These are phyloP conservation scores for Aurelia aurita complex sp. Pacific DNA, from an alignment of 30 jellyfish, hydroid and myxozoan genomes.

Conservation along the genomic window DNA sequence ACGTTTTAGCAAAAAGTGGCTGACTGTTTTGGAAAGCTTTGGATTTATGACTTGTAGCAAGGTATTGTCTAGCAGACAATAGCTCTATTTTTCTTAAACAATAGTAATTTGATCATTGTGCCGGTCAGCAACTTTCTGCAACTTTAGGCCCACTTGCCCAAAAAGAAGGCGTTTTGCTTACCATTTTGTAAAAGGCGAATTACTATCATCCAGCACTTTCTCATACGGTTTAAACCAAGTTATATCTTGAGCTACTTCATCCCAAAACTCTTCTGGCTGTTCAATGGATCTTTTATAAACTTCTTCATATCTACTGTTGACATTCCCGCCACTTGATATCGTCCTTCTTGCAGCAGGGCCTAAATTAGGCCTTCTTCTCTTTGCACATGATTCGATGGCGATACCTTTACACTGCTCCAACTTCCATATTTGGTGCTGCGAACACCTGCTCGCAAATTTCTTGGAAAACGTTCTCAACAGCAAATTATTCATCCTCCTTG, in stretches of 20 bases:
- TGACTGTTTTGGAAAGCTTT: too few relatives aligned
- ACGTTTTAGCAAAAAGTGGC: too few relatives aligned
- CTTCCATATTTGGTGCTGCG: constrained; percentile 33
- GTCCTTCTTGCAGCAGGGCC: background rate
- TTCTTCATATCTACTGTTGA: constrained; percentile 34
- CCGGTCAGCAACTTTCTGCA: too few relatives aligned
- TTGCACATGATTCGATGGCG: background rate
- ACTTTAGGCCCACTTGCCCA: background rate
- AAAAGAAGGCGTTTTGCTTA: constrained; percentile 4
- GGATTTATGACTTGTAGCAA: too few relatives aligned
- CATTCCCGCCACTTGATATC: background rate
- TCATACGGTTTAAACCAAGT: constrained; percentile 72
- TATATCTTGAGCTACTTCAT: constrained; percentile 68
- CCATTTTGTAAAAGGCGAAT: constrained; percentile 91
- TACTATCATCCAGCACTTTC: constrained; percentile 73
- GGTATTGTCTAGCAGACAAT: too few relatives aligned
- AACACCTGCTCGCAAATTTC: constrained; percentile 4
- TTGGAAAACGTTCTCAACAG: constrained; percentile 10
- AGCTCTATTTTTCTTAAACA: too few relatives aligned
- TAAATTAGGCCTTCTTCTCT: background rate
- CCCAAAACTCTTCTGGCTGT: constrained; percentile 89
- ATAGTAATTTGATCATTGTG: too few relatives aligned
- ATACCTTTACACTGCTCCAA: constrained; percentile 11
- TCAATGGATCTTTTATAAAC: constrained; percentile 62
- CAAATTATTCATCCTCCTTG: constrained; percentile 1